Evolutionary conservation across 2,797 vertebrate genomes (phyloP).

Genomic region (Tamandua tetradactyla): DNA sequence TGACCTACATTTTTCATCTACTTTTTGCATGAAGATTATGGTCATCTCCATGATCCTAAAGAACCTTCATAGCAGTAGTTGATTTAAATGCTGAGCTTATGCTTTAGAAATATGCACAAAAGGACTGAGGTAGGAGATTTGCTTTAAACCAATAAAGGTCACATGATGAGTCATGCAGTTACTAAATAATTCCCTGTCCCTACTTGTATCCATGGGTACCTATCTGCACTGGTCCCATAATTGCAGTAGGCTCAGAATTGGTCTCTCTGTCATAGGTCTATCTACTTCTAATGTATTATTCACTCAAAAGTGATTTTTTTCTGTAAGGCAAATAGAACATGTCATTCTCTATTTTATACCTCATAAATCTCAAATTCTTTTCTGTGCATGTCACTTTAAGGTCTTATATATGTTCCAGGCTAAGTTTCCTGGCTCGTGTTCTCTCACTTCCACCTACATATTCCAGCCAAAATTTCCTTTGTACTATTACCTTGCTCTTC

Average conservation of each 20-base stretch:
- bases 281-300: slow-evolving; percentile 51
- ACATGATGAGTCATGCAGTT: background rate
- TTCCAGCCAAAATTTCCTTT: background rate
- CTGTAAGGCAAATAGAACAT: slow-evolving; percentile 47
- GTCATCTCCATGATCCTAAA: slow-evolving; percentile 21
- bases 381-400: background rate
- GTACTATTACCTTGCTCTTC: background rate
- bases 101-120: slow-evolving; percentile 48
- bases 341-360: background rate
- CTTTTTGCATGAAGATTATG: slow-evolving; percentile 46
- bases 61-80: slow-evolving; percentile 1
- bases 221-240: slow-evolving; percentile 11
- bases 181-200: slow-evolving; percentile 42
- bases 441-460: background rate
- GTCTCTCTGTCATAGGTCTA: slow-evolving; percentile 10
- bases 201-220: slow-evolving; percentile 59
- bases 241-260: background rate
- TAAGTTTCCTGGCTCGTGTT: background rate
- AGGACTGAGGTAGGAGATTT: slow-evolving; percentile 37
- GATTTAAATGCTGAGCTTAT: slow-evolving; percentile 49
- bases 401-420: background rate
- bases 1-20: slow-evolving; percentile 64
- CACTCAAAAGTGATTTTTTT: slow-evolving; percentile 47
- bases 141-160: slow-evolving; percentile 30
- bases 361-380: background rate